phyloP scores from a whole-genome alignment of 2,113 vertebrate species.

The Ceyx melanurus region DNA sequence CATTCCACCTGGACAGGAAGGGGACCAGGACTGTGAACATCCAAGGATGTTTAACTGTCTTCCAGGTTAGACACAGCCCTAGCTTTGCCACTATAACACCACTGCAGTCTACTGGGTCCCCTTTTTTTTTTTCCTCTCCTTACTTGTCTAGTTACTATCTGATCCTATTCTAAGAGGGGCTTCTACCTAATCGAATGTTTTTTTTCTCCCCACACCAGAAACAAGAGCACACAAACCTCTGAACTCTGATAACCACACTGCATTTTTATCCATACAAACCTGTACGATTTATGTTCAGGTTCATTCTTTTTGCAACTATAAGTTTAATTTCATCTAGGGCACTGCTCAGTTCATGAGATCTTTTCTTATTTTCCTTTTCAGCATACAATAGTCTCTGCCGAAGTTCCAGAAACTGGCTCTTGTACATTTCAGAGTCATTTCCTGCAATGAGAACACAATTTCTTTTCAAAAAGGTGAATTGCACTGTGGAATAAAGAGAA shows the following conservation, averaged over 20 bases:
- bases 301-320: background rate
- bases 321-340: slow-evolving; percentile 68
- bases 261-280: slow-evolving; percentile 61
- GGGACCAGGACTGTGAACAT: background rate
- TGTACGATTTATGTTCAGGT: background rate
- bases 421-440: slow-evolving; percentile 40
- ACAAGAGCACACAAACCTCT: background rate
- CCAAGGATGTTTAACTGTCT: background rate
- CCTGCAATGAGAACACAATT: slow-evolving; percentile 56
- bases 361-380: slow-evolving; percentile 71
- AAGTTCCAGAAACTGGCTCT: slow-evolving; percentile 71
- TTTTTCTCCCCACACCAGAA: background rate
- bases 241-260: background rate
- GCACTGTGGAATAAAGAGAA: background rate
- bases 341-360: slow-evolving; percentile 61
- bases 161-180: background rate
- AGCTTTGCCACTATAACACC: too few relatives aligned
- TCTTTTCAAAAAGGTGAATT: background rate
- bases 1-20: background rate
- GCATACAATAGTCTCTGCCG: slow-evolving; percentile 65
- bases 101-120: background rate
- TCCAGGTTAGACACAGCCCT: background rate
- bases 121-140: background rate
- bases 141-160: background rate
- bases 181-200: background rate